Evolutionary conservation across 1,140 invertebrate species (phyloP).

Genomic region (Leptoteleia sp.): DNA sequence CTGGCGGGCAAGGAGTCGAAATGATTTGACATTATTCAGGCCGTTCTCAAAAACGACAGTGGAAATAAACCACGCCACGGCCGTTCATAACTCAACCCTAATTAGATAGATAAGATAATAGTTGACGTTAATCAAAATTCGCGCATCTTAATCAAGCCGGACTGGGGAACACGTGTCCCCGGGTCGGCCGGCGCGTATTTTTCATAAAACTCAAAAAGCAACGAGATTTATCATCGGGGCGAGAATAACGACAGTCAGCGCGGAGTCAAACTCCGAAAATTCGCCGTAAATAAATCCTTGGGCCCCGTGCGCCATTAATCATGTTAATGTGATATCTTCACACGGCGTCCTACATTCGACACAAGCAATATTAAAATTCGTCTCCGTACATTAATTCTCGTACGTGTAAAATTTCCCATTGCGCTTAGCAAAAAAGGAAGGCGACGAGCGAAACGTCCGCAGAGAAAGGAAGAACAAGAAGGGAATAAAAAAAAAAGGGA

Average conservation of each 20-base stretch:
- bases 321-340: conserved; percentile 62
- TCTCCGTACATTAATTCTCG: conserved; percentile 54
- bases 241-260: conserved; percentile 48
- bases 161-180: conserved; percentile 44
- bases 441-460: not conserved
- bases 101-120: conserved; percentile 62
- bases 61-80: conserved; percentile 33
- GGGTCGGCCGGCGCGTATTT: conserved; percentile 46
- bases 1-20: no score
- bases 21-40: conserved; percentile 2
- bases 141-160: conserved; percentile 61
- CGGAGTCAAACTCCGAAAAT: conserved; percentile 56
- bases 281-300: conserved; percentile 50
- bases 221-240: conserved; percentile 49
- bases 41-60: conserved; percentile 25
- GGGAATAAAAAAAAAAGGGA: no score
- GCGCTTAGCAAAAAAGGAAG: conserved; percentile 27
- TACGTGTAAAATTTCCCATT: conserved; percentile 47
- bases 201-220: conserved; percentile 61
- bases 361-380: conserved; percentile 61
- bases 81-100: conserved; percentile 46
- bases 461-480: not conserved
- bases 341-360: conserved; percentile 61
- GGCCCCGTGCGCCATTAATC: conserved; percentile 48
- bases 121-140: conserved; percentile 59